Percentiles rank a stretch among this genome's conserved stretches.
phyloP scores from a whole-genome alignment of 2,113 vertebrate genomes.

The Labeo catla region DNA sequence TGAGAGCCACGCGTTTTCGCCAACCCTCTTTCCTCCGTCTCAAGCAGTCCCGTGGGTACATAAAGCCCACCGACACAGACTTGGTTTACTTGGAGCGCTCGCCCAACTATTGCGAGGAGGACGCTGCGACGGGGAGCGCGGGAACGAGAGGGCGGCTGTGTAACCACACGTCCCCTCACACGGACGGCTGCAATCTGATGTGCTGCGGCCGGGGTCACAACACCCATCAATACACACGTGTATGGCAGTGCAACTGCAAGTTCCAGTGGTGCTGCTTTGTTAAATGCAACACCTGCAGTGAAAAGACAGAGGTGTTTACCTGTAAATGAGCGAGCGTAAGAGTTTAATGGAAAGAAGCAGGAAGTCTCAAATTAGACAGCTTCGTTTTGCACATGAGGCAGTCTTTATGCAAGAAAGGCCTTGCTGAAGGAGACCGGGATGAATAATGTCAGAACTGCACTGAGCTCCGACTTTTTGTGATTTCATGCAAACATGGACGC shows the following conservation, averaged over 20 bases:
- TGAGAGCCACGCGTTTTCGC: constrained; percentile 90
- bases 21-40: constrained; percentile 96
- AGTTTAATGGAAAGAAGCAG: not conserved
- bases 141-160: constrained; percentile 93
- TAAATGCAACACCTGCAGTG: constrained; percentile 96
- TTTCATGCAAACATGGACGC: constrained; percentile 1
- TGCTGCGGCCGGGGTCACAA: constrained; percentile 96
- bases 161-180: constrained; percentile 88
- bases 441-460: constrained; percentile 34
- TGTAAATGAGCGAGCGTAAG: constrained; percentile 81
- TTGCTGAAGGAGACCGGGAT: constrained; percentile 13
- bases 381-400: constrained; percentile 82
- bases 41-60: constrained; percentile 92
- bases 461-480: constrained; percentile 27
- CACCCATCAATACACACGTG: constrained; percentile 94
- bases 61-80: constrained; percentile 95
- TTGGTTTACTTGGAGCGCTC: constrained; percentile 97
- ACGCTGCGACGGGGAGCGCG: constrained; percentile 88
- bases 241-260: constrained; percentile 98
- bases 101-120: constrained; percentile 98
- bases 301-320: constrained; percentile 95
- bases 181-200: constrained; percentile 91
- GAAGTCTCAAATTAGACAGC: constrained; percentile 34
- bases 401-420: constrained; percentile 29
- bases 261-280: constrained; percentile 99